Percentiles rank a stretch among this genome's conserved stretches.
Evolutionary conservation across 35 echinoderm and acorn worm species (phyloP).

Genomic region (Lytechinus pictus): DNA sequence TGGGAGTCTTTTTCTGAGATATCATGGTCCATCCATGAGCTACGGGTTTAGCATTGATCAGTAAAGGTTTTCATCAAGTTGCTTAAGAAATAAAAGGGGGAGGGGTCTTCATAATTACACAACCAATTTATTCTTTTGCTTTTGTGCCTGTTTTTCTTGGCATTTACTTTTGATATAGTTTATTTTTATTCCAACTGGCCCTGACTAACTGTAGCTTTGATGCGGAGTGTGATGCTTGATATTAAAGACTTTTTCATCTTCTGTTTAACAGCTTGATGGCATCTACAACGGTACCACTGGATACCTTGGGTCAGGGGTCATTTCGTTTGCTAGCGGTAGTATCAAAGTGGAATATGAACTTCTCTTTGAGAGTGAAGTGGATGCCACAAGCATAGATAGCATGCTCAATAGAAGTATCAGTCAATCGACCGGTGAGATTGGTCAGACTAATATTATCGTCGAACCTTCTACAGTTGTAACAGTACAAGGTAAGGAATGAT

Average conservation of each 20-base stretch:
- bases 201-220: too few relatives aligned
- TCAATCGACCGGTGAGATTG: slow-evolving; percentile 2
- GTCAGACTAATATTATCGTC: slow-evolving; percentile 18
- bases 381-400: background rate
- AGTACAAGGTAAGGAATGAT: slow-evolving; percentile 4
- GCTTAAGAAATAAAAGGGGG: too few relatives aligned
- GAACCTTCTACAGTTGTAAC: slow-evolving; percentile 9
- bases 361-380: slow-evolving; percentile 20
- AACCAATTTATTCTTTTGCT: too few relatives aligned
- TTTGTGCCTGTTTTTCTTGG: too few relatives aligned
- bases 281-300: background rate
- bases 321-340: slow-evolving; percentile 50
- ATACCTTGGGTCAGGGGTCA: slow-evolving; percentile 18
- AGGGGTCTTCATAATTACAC: too few relatives aligned
- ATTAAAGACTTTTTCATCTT: background rate
- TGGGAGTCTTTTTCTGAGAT: too few relatives aligned
- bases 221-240: too few relatives aligned
- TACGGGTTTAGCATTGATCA: too few relatives aligned
- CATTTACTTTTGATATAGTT: too few relatives aligned
- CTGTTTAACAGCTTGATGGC: slow-evolving; percentile 30
- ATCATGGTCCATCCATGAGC: too few relatives aligned
- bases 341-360: slow-evolving; percentile 58
- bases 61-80: too few relatives aligned
- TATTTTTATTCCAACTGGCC: too few relatives aligned
- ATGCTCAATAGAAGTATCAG: slow-evolving; percentile 45